Evolutionary conservation across 1,140 invertebrate genomes (phyloP).

Genomic region (Phenacoccus solenopsis): DNA sequence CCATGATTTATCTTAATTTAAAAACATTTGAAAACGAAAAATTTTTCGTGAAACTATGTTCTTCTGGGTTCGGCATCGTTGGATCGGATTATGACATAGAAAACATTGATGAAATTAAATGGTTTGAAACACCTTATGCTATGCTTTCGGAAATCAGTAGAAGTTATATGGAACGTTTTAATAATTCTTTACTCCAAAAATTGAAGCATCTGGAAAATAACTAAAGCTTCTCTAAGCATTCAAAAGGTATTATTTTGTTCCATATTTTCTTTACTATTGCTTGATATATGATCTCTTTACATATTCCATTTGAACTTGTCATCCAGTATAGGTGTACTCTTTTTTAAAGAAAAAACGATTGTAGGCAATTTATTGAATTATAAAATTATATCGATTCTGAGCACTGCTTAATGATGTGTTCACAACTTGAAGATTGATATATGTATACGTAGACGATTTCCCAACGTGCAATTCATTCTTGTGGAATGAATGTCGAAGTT

Average conservation of each 20-base stretch:
- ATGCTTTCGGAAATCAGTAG: neutral
- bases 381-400: no score
- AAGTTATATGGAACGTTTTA: neutral
- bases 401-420: no score
- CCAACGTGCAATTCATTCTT: no score
- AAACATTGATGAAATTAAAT: neutral
- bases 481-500: no score
- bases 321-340: no score
- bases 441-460: no score
- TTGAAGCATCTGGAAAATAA: neutral
- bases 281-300: neutral
- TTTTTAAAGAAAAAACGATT: no score
- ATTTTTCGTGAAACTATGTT: neutral
- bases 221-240: neutral
- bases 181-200: neutral
- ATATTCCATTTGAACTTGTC: no score
- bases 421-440: no score
- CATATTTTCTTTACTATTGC: neutral
- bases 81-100: neutral
- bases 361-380: no score
- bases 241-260: neutral
- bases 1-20: neutral
- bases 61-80: neutral
- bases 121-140: conserved; percentile 1
- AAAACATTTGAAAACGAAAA: neutral